Evolutionary conservation across 2,113 vertebrate genomes (phyloP).

Genomic region (Colistium nudipinnis): DNA sequence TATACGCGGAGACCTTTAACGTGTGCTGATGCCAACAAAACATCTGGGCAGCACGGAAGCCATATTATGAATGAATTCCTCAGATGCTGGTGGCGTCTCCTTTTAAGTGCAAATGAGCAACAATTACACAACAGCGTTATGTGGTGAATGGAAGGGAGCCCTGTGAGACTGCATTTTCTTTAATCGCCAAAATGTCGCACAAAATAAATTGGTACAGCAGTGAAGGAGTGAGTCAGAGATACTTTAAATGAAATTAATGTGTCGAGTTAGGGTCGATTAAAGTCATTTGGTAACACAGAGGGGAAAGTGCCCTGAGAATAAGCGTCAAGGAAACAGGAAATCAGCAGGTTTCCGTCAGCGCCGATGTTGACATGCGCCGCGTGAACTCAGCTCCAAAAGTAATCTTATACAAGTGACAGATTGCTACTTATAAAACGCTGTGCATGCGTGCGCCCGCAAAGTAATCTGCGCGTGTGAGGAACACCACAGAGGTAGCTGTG

Average conservation of each 20-base stretch:
- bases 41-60: neutral
- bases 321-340: slow-evolving; percentile 50
- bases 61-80: slow-evolving; percentile 18
- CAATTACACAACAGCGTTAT: slow-evolving; percentile 54
- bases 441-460: slow-evolving; percentile 4
- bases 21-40: slow-evolving; percentile 16
- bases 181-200: slow-evolving; percentile 35
- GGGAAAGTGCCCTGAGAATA: slow-evolving; percentile 44
- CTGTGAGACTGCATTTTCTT: slow-evolving; percentile 40
- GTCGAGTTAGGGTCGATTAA: slow-evolving; percentile 53
- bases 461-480: slow-evolving; percentile 34
- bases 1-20: neutral
- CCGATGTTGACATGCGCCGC: slow-evolving; percentile 46
- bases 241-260: slow-evolving; percentile 59
- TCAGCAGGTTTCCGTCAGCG: slow-evolving; percentile 60
- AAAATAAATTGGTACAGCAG: slow-evolving; percentile 15
- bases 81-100: slow-evolving; percentile 31
- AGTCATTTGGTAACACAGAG: slow-evolving; percentile 47
- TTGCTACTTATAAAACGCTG: slow-evolving; percentile 43
- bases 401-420: slow-evolving; percentile 62
- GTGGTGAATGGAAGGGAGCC: slow-evolving; percentile 51
- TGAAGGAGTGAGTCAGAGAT: slow-evolving; percentile 4
- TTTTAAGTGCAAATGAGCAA: slow-evolving; percentile 59
- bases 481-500: slow-evolving; percentile 49
- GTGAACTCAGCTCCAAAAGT: slow-evolving; percentile 34